Conservation (phyloP, 2,888 invertebrate species). For the Chloroclystis v-ata region DNA sequence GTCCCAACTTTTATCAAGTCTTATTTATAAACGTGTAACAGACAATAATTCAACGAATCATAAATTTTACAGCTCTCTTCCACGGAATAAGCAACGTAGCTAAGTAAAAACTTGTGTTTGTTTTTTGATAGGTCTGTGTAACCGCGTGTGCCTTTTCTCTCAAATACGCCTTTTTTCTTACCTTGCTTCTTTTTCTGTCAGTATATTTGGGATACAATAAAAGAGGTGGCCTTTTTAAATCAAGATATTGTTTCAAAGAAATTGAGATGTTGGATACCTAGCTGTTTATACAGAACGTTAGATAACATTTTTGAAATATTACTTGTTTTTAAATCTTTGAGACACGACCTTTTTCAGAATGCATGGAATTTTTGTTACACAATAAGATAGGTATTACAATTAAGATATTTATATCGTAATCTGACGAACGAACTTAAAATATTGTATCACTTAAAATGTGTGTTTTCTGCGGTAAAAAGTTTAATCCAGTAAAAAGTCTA, state of each 20-base stretch:
- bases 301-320: constrained; percentile 20
- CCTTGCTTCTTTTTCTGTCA: constrained; percentile 39
- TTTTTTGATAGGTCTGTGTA: constrained; percentile 76
- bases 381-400: too few species aligned
- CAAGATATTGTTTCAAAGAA: constrained; percentile 68
- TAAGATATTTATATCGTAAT: too few species aligned
- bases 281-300: constrained; percentile 18
- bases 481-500: background rate
- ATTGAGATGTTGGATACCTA: constrained; percentile 51
- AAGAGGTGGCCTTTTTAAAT: constrained; percentile 61
- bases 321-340: too few species aligned
- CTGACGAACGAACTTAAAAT: too few species aligned
- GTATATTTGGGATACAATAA: constrained; percentile 69
- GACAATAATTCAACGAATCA: constrained; percentile 67
- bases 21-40: constrained; percentile 28
- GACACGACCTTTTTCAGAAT: too few species aligned
- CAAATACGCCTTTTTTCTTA: constrained; percentile 46
- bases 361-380: too few species aligned
- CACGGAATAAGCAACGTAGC: constrained; percentile 60
- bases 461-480: background rate
- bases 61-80: constrained; percentile 72
- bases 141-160: constrained; percentile 67
- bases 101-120: constrained; percentile 73
- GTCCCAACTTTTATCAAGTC: background rate
- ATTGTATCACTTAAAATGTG: too few species aligned